Conservation (phyloP, 2,888 invertebrate genomes). For the Carabus problematicus region DNA sequence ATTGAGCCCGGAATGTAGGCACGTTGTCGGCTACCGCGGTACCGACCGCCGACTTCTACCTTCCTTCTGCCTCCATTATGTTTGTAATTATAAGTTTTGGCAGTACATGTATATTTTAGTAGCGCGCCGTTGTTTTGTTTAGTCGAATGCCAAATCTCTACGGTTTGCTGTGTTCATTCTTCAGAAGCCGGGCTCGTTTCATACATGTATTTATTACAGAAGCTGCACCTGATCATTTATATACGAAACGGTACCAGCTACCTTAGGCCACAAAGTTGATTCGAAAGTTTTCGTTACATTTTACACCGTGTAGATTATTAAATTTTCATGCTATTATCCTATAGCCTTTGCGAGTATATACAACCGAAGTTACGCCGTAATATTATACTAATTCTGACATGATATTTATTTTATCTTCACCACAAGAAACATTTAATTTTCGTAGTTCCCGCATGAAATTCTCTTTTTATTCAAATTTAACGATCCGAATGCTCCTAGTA, state of each 20-base stretch:
- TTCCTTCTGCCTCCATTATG: conserved; percentile 29
- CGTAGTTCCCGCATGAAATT: background rate
- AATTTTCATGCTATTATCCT: too few species aligned
- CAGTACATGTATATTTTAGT: conserved; percentile 42
- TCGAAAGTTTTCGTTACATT: too few species aligned
- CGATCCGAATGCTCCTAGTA: too few species aligned
- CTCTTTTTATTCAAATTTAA: conserved; percentile 6
- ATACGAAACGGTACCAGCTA: too few species aligned
- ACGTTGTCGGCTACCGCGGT: conserved; percentile 11
- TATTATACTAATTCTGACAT: background rate
- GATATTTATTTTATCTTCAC: background rate
- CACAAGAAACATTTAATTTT: background rate
- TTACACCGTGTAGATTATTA: too few species aligned
- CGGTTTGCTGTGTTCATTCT: too few species aligned
- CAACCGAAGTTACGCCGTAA: background rate
- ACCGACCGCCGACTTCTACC: conserved; percentile 9
- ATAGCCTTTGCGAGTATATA: too few species aligned
- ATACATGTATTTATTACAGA: too few species aligned
- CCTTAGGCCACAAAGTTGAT: too few species aligned
- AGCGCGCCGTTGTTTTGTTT: conserved; percentile 11
- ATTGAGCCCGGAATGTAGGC: conserved; percentile 35
- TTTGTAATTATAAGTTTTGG: conserved; percentile 43
- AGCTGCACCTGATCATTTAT: too few species aligned
- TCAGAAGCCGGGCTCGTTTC: too few species aligned
- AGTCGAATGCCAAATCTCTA: conserved; percentile 1